These are phyloP conservation scores for Ectobius pallidus DNA, from an alignment of 2,888 invertebrate species.

Conservation along the genomic window DNA sequence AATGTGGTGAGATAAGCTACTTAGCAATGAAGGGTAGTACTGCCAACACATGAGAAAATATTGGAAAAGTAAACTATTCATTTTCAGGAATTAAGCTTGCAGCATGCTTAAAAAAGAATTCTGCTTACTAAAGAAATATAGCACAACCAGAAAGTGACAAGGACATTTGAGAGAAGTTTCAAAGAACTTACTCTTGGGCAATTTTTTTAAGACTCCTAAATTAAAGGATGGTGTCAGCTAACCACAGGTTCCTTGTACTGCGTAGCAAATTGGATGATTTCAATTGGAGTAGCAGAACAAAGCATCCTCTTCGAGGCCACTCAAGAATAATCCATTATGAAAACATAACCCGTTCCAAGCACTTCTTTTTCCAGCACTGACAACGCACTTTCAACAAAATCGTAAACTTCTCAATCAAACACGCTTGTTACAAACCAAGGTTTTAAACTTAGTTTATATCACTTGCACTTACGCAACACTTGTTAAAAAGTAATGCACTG, in stretches of 20 bases:
- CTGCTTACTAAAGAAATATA: too few relatives aligned
- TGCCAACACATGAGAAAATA: too few relatives aligned
- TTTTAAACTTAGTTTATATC: neutral
- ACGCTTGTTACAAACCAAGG: neutral
- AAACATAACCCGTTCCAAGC: neutral
- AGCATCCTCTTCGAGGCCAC: conserved; percentile 19
- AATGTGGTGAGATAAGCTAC: too few relatives aligned
- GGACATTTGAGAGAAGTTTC: too few relatives aligned
- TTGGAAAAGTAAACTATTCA: too few relatives aligned
- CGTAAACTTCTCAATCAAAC: neutral
- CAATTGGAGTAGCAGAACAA: neutral
- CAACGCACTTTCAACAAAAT: neutral
- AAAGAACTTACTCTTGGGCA: conserved; percentile 12
- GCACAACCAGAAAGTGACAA: too few relatives aligned
- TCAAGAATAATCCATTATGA: neutral
- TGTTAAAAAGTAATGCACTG: neutral
- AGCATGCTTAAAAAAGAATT: too few relatives aligned
- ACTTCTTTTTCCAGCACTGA: neutral
- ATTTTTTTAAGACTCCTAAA: neutral
- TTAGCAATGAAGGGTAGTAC: too few relatives aligned
- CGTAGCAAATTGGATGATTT: neutral
- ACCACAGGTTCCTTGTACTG: conserved; percentile 22
- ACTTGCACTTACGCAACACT: neutral
- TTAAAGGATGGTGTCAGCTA: conserved; percentile 10
- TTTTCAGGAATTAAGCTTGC: too few relatives aligned